Evolutionary conservation across 37 sponge, comb jelly and placozoan genomes (phyloP), one percentile per base, ranked within the genome.

Genomic region (Bolinopsis microptera): DNA sequence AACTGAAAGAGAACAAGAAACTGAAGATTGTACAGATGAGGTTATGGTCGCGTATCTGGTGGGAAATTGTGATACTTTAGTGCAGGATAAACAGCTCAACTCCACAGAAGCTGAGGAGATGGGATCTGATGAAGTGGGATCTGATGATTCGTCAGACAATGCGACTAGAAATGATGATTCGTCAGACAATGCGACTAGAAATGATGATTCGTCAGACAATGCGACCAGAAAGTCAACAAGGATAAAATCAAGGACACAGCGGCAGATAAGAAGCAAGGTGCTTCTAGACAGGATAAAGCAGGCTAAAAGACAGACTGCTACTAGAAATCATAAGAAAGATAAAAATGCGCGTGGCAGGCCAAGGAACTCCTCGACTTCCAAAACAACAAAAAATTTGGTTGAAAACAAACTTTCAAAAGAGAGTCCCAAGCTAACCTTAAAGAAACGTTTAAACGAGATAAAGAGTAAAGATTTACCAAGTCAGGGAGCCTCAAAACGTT

Each of bases 211-310:
- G n/a, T 48, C 61, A 18, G 5, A 18, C 61, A 48, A 48, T 18
- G 61, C 61, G 13, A 5, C 61, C n/a, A 48, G 61, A 48, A 48
- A 48, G 13, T 48, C 61, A 48, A 48, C 61, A 5, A 5, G 61
- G 13, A 13, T 48, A 48, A 48, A 48, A 48, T 34, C 21, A 32
- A 34, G 16, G 35, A 35, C 80, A 3, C 33, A 77, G 33, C 80
- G 37, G 34, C 35, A 77, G 36, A 35, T 77, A 21, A 32, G 27
- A 27, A 35, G 36, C 35, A 77, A 77, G 33, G 9, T 77, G 1
- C 80, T 77, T 16, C 21, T 77, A 22, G 80, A 77, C 9, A 77
- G 80, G 35, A 77, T 77, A 77, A 77, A 77, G 37, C 2, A 32
- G 13, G 32, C 33, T 5, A 72, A 72, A 5, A 8, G 18, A 13